Conservation (phyloP, 2,113 vertebrate genomes). For the Perca schrenkii region DNA sequence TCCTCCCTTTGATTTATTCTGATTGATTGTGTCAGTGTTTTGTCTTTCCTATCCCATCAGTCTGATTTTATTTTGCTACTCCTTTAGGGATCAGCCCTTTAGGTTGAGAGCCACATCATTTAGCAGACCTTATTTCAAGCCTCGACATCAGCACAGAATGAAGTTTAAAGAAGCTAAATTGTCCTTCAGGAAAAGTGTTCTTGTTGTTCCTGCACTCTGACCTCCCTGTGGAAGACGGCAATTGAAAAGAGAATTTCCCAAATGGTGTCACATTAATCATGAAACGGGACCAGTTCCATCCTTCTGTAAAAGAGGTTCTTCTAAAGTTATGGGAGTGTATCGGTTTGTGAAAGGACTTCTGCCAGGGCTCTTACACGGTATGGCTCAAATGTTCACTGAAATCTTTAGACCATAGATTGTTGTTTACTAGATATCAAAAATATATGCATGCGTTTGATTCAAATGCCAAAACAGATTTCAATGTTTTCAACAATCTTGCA, state of each 20-base stretch:
- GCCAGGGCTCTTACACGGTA: not conserved
- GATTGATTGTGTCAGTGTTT: not conserved
- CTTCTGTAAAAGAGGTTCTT: not conserved
- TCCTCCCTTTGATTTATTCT: not conserved
- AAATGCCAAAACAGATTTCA: not conserved
- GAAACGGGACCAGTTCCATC: not conserved
- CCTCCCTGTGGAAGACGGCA: not conserved
- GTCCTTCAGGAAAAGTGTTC: not conserved
- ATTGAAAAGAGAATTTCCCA: constrained; percentile 13
- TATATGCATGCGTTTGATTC: not conserved
- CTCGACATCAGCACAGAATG: not conserved
- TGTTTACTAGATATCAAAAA: not conserved
- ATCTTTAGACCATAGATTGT: not conserved
- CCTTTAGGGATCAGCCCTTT: not conserved
- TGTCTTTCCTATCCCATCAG: not conserved
- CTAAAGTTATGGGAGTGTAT: not conserved
- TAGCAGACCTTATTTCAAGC: not conserved
- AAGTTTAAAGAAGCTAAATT: not conserved
- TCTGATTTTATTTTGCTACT: not conserved
- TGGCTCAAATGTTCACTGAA: constrained; percentile 3
- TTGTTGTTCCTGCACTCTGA: not conserved
- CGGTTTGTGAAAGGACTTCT: constrained; percentile 1
- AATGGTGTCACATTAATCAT: constrained; percentile 4
- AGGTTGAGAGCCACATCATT: not conserved
- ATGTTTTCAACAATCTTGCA: too few species aligned